Conservation (phyloP, 2,888 invertebrate species). For the Drosophila melanosoma region DNA sequence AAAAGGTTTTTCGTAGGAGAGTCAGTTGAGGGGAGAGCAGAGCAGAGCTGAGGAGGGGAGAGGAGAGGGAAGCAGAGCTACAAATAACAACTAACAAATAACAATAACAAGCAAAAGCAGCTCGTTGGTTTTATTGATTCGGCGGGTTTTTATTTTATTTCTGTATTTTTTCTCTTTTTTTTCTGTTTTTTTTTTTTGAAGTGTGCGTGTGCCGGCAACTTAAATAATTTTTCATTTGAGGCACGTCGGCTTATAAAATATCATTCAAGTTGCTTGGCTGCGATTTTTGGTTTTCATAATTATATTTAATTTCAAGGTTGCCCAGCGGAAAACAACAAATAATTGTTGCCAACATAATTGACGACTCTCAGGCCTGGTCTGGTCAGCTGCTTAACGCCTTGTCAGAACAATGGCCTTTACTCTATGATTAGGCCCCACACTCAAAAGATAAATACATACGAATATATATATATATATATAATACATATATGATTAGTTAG, state of each 20-base stretch:
- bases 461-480: slow-evolving; percentile 9
- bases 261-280: slow-evolving; percentile 68
- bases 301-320: slow-evolving; percentile 82
- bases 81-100: not conserved
- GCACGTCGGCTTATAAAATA: slow-evolving; percentile 76
- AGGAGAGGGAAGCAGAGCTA: not conserved
- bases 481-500: slow-evolving; percentile 23
- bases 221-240: slow-evolving; percentile 79
- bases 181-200: slow-evolving; percentile 33
- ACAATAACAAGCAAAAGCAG: slow-evolving; percentile 32
- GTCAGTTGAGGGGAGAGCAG: slow-evolving; percentile 16
- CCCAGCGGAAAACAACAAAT: slow-evolving; percentile 69
- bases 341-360: slow-evolving; percentile 64
- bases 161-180: not conserved
- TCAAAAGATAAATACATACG: slow-evolving; percentile 17
- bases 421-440: slow-evolving; percentile 56
- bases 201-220: slow-evolving; percentile 77
- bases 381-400: slow-evolving; percentile 77
- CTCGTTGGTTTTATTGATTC: slow-evolving; percentile 77
- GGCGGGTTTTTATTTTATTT: slow-evolving; percentile 46
- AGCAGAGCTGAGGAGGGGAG: not conserved
- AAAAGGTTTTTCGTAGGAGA: slow-evolving; percentile 31
- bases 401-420: slow-evolving; percentile 74
- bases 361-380: slow-evolving; percentile 21
- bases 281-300: slow-evolving; percentile 70